phyloP scores from a whole-genome alignment of 2,888 invertebrate genomes.

The Sepiola atlantica region DNA sequence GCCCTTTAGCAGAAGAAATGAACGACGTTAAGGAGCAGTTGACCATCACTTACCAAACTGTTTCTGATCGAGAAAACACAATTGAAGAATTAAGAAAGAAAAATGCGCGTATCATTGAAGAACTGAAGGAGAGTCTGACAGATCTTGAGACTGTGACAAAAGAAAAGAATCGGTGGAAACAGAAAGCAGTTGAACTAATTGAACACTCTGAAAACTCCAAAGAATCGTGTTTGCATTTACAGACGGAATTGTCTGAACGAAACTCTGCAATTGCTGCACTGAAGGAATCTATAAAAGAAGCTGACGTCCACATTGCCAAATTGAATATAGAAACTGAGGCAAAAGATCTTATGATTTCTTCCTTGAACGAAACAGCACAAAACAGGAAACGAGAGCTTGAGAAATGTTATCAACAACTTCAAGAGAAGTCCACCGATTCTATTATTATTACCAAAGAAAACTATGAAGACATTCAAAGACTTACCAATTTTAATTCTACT shows the following conservation, averaged over 20 bases:
- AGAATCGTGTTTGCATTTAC: background rate
- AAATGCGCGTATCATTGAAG: background rate
- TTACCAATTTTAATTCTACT: background rate
- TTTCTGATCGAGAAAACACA: background rate
- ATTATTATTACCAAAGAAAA: background rate
- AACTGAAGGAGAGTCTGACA: background rate
- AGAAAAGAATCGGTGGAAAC: constrained; percentile 36
- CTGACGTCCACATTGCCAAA: background rate
- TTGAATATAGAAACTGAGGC: background rate
- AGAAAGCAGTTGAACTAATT: background rate
- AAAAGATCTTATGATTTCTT: background rate
- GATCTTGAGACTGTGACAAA: background rate
- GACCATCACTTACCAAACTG: background rate
- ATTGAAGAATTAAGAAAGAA: background rate
- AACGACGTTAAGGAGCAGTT: background rate
- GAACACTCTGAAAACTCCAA: background rate
- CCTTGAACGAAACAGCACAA: background rate
- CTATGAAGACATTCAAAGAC: background rate
- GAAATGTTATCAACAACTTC: background rate
- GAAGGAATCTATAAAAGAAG: background rate
- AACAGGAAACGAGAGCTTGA: background rate
- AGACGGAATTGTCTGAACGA: background rate
- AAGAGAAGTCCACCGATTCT: background rate
- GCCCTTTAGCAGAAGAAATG: background rate
- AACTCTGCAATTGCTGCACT: background rate